Percentiles rank a stretch among this genome's conserved stretches.
Evolutionary conservation across 1,140 invertebrate genomes (phyloP).

Genomic region (Lepidurus apus): DNA sequence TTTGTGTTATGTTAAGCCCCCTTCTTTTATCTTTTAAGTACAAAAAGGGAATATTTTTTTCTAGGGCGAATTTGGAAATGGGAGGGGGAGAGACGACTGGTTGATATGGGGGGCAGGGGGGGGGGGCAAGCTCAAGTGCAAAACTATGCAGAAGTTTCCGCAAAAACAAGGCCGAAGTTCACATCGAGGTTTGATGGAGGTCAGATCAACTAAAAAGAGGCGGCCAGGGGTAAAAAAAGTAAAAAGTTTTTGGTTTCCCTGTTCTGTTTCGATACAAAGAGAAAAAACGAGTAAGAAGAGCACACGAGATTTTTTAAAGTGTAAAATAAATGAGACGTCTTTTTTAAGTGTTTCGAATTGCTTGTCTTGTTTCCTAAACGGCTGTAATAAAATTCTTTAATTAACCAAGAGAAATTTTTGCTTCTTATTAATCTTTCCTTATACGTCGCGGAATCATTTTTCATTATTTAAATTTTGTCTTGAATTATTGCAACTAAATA

Average conservation of each 20-base stretch:
- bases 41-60: neutral
- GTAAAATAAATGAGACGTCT: neutral
- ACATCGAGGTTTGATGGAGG: constrained; percentile 43
- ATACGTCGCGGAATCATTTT: too few relatives aligned
- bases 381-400: too few relatives aligned
- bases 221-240: neutral
- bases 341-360: too few relatives aligned
- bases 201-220: constrained; percentile 16
- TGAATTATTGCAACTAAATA: too few relatives aligned
- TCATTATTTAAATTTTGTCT: too few relatives aligned
- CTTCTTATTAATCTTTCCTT: too few relatives aligned
- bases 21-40: neutral
- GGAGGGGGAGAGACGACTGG: neutral
- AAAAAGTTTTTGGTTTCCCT: neutral
- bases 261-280: neutral
- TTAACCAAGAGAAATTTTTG: too few relatives aligned
- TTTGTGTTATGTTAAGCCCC: constrained; percentile 5
- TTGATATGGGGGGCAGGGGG: constrained; percentile 56
- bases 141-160: constrained; percentile 19
- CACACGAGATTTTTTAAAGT: neutral
- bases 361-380: too few relatives aligned
- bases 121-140: constrained; percentile 45
- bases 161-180: constrained; percentile 47
- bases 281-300: neutral
- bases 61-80: too few relatives aligned